Evolutionary conservation across 1,140 invertebrate genomes (phyloP), one percentile per base, ranked within the genome.

Genomic region (Platorchestia sp.): DNA sequence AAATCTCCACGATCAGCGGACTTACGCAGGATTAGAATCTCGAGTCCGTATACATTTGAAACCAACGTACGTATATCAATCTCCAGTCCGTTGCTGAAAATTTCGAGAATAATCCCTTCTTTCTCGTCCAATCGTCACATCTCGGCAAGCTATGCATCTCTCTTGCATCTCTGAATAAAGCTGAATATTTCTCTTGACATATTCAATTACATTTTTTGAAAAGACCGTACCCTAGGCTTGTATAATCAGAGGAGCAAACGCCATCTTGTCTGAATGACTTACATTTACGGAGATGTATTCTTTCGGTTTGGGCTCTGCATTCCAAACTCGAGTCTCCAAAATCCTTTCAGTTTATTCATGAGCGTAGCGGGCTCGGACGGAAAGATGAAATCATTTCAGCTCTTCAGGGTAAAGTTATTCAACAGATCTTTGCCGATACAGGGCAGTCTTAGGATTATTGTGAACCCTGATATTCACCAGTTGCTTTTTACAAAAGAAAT

Each of bases 271-370:
- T 45, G 91, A 93, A 93, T 93, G 91, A 93, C 91, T 93, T 93
- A 27, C 91, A 93, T 93, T 93, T 93, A 93, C 45, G 91, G 43
- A 19, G 91, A 93, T 93, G 91, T 47, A 93, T 93, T 93, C 91
- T 93, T 93, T 93, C 45, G 45, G 91, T 93, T 47, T 45, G 40
- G 91, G 43, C 45, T 47, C 91, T 93, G 91, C 91, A 93, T 93
- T 45, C 91, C 91, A 93, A 45, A 45, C 43, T 42, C 45, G 91
- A 93, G 43, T 89, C 91, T 47, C 91, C 40, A 93, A 93, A 93
- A 93, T 93, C 91, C 91, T 93, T 93, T 93, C 91, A 93, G 91
- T 45, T 45, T 93, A 93, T 93, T 93, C 91, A 93, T 93, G 91
- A 93, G 91, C 40, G 91, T n/a, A 44, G 45, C 91, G 43, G 91